Evolutionary conservation across 2,888 invertebrate species (phyloP).

Genomic region (Mythimna ferrago): DNA sequence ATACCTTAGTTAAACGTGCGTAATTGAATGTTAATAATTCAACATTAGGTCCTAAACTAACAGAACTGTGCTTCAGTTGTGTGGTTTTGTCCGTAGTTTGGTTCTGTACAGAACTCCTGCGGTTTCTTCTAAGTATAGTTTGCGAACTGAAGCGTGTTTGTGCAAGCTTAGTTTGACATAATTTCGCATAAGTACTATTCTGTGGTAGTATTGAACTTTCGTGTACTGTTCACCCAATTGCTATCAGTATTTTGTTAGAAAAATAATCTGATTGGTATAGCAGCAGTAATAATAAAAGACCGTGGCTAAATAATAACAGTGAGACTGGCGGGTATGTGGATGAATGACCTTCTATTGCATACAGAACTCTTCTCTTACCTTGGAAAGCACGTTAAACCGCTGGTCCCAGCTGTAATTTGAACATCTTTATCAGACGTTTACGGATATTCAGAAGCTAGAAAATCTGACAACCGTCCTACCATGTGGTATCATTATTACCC

Average conservation of each 20-base stretch:
- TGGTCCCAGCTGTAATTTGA: no score
- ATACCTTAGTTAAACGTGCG: constrained; percentile 16
- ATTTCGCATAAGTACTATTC: constrained; percentile 12
- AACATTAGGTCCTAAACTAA: constrained; percentile 50
- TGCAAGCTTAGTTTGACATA: constrained; percentile 29
- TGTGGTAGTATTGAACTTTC: constrained; percentile 3
- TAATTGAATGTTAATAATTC: constrained; percentile 43
- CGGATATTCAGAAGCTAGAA: no score
- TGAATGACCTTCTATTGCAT: no score
- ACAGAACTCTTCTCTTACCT: no score
- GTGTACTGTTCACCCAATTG: not conserved
- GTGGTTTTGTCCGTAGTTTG: constrained; percentile 34
- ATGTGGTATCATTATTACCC: no score
- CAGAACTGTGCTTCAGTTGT: constrained; percentile 31
- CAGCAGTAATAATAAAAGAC: no score
- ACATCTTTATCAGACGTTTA: no score
- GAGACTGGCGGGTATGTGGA: no score
- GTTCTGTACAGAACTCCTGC: constrained; percentile 36
- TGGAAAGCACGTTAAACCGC: no score
- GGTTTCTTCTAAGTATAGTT: constrained; percentile 54
- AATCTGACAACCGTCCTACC: no score
- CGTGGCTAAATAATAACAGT: no score
- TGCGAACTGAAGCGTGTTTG: constrained; percentile 29
- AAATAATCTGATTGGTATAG: no score
- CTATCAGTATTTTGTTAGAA: not conserved